Conservation (phyloP, 2,113 vertebrate species). For the Charadrius vociferus region DNA sequence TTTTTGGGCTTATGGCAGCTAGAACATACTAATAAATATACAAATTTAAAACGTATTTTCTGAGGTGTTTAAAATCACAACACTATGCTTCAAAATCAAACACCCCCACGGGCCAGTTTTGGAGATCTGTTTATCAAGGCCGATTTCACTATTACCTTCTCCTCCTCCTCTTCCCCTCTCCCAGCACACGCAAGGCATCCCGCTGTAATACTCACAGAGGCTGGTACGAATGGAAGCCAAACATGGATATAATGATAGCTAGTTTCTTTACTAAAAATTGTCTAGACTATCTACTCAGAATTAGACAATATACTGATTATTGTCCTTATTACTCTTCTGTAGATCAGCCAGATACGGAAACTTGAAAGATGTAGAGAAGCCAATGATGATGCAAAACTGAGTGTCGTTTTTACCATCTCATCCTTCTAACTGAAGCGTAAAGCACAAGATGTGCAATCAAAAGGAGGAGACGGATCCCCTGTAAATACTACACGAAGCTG, state of each 20-base stretch:
- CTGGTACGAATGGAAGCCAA: not conserved
- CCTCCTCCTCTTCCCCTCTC: not conserved
- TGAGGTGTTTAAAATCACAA: not conserved
- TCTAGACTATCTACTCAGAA: not conserved
- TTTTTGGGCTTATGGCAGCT: not conserved
- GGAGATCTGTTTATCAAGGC: not conserved
- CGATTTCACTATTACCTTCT: not conserved
- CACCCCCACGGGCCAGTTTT: not conserved
- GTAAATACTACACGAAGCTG: not conserved
- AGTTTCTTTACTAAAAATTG: not conserved
- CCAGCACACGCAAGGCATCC: not conserved
- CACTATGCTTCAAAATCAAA: not conserved
- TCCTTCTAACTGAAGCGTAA: not conserved
- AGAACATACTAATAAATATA: not conserved
- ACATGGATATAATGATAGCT: not conserved
- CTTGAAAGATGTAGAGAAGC: not conserved
- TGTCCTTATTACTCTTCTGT: not conserved
- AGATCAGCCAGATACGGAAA: not conserved
- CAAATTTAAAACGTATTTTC: not conserved
- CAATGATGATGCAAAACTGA: not conserved
- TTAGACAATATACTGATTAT: not conserved
- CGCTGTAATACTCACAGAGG: not conserved
- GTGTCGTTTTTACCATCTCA: not conserved
- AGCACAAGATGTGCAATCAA: not conserved
- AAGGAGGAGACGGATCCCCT: not conserved